Conservation (phyloP, 2,888 invertebrate species). For the Panopea generosa region DNA sequence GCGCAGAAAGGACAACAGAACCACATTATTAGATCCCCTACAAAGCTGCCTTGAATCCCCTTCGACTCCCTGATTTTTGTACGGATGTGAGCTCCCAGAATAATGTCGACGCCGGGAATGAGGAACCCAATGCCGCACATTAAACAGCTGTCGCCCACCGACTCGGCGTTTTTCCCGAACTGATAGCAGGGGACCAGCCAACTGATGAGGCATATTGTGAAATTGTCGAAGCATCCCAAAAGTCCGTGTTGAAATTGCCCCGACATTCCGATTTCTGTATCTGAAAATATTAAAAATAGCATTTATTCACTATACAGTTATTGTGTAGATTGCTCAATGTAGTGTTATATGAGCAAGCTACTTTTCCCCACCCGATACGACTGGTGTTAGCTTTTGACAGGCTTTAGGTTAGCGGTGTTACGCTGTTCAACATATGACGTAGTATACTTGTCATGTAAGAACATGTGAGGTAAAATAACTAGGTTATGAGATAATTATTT, state of each 20-base stretch:
- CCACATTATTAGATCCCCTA: slow-evolving; percentile 76
- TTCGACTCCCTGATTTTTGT: slow-evolving; percentile 80
- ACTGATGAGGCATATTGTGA: slow-evolving; percentile 79
- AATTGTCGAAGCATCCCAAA: slow-evolving; percentile 83
- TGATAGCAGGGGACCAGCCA: slow-evolving; percentile 82
- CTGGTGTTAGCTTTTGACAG: no score
- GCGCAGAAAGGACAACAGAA: slow-evolving; percentile 79
- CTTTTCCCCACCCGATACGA: no score
- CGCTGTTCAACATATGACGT: no score
- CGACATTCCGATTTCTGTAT: slow-evolving; percentile 37
- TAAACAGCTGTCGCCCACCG: slow-evolving; percentile 81
- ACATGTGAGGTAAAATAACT: no score
- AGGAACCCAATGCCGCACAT: slow-evolving; percentile 78
- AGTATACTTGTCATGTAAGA: no score
- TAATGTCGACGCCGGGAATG: slow-evolving; percentile 74
- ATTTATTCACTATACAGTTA: no score
- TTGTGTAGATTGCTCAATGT: no score
- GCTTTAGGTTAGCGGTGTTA: no score
- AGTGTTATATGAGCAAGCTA: no score
- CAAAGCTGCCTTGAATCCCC: slow-evolving; percentile 76
- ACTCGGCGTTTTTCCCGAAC: slow-evolving; percentile 82
- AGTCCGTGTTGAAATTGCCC: slow-evolving; percentile 80
- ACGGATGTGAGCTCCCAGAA: slow-evolving; percentile 74
- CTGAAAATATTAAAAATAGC: neutral
- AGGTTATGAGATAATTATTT: no score